Evolutionary conservation across 30 jellyfish, hydroid and myxozoan genomes (phyloP), one percentile per base, ranked within the genome.

Genomic region (Clytia hemisphaerica): DNA sequence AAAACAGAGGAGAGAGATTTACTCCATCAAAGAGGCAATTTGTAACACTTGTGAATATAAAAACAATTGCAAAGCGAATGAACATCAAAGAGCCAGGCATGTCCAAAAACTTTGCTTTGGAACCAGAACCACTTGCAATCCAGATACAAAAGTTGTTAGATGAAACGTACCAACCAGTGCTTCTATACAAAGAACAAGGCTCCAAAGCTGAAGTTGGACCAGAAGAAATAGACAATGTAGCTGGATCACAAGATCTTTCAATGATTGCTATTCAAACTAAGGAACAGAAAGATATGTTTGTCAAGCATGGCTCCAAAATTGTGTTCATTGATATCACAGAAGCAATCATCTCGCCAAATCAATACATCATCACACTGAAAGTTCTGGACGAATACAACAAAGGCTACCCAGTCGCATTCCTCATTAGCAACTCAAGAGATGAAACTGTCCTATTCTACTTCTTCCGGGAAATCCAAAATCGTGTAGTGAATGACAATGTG

Each of bases 321-420:
- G 37, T 75, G n/a, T 65, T 72, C 40, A 60, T 75, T 19, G 88
- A 61, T 44, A 49, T 50, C 2, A 60, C 88, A 28, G 83, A 75
- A 24, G 36, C 82, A 9, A 40, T 70, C 4, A 75, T 36, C 18
- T 31, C 79, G 45, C 77, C 79, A 6, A 46, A 38, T 4, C 77
- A 61, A 53, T 61, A 9, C 58, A 19, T 75, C 4, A 40, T 72
- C n/a, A 74, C 86, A n/a, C 35, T 74, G 49, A 62, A 48, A 58
- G 86, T 74, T 22, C 68, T 38, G 27, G 86, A 58, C 26, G 86
- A 74, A 35, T 45, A 34, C 16, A 74, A 58, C 49, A 74, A 74
- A 57, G 86, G 82, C n/a, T 74, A 74, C 42, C 86, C 86, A 2
- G 82, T 74, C 61, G 80, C 69, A 26, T 61, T 31, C 61, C 54